Conservation (phyloP, 2,797 vertebrate genomes). For the Xenopus petersii region DNA sequence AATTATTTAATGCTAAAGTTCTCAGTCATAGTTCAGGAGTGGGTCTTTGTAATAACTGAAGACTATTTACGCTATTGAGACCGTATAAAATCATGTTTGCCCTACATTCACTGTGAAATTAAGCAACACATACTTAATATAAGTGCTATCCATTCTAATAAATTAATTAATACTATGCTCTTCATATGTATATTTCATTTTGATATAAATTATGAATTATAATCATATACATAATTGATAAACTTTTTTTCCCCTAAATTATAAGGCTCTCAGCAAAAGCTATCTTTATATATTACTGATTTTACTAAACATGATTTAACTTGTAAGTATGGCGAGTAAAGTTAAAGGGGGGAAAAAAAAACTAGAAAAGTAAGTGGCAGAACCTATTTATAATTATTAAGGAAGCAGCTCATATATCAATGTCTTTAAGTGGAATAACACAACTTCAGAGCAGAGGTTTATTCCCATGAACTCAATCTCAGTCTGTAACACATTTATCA, state of each 20-base stretch:
- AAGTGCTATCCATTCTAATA: too few relatives aligned
- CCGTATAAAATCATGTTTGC: too few relatives aligned
- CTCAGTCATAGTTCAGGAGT: too few relatives aligned
- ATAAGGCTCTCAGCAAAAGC: neutral
- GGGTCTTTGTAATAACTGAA: too few relatives aligned
- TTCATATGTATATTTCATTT: neutral
- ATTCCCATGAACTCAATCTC: slow-evolving; percentile 39
- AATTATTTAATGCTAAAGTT: too few relatives aligned
- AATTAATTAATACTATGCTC: too few relatives aligned
- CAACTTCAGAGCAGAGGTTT: slow-evolving; percentile 25
- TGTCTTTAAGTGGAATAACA: slow-evolving; percentile 20
- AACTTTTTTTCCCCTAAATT: neutral
- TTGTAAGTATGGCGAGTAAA: neutral
- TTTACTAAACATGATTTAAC: neutral
- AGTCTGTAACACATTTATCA: slow-evolving; percentile 6
- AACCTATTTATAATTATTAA: neutral
- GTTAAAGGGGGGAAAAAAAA: slow-evolving; percentile 10
- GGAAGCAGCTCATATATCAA: slow-evolving; percentile 13
- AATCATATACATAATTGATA: neutral
- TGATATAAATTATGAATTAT: neutral
- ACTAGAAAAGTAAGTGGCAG: neutral
- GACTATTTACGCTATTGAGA: too few relatives aligned
- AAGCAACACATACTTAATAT: too few relatives aligned
- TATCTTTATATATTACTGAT: neutral
- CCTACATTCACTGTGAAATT: too few relatives aligned